phyloP scores from a whole-genome alignment of 2,797 vertebrate species.

The Pogonophryne albipinna region DNA sequence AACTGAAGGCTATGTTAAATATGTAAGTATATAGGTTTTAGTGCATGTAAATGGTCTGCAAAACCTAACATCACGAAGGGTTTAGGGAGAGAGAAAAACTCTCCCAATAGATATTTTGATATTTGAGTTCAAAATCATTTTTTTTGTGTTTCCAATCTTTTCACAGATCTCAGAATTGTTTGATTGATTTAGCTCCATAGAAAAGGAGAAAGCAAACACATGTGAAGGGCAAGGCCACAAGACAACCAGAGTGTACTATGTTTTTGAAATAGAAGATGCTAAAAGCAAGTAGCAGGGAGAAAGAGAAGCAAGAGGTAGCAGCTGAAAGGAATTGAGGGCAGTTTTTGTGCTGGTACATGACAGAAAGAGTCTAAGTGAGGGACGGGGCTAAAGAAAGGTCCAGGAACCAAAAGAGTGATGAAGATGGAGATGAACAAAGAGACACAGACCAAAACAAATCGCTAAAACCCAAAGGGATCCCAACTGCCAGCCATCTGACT shows the following conservation, averaged over 20 bases:
- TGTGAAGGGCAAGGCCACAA: slow-evolving; percentile 10
- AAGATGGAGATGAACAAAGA: slow-evolving; percentile 52
- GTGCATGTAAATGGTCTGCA: too few species aligned
- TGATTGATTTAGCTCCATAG: too few species aligned
- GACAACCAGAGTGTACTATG: slow-evolving; percentile 3
- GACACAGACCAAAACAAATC: slow-evolving; percentile 30
- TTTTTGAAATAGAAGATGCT: slow-evolving; percentile 24
- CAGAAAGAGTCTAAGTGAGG: slow-evolving; percentile 30
- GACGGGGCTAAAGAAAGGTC: slow-evolving; percentile 30
- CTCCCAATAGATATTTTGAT: too few species aligned
- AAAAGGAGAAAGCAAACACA: slow-evolving; percentile 24
- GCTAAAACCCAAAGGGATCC: slow-evolving; percentile 44
- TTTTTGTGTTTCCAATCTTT: too few species aligned
- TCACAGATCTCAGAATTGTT: too few species aligned
- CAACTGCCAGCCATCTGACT: slow-evolving; percentile 57
- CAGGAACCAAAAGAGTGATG: slow-evolving; percentile 35
- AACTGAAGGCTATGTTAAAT: too few species aligned
- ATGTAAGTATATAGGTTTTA: too few species aligned
- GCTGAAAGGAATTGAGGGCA: slow-evolving; percentile 17
- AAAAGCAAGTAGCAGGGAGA: slow-evolving; percentile 35
- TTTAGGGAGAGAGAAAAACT: too few species aligned
- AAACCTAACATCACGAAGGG: too few species aligned
- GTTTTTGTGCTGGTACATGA: slow-evolving; percentile 40
- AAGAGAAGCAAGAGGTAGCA: not conserved
- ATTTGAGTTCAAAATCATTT: too few species aligned